Percentiles rank a stretch among this genome's conserved stretches.
Evolutionary conservation across 2,113 vertebrate genomes (phyloP).

Genomic region (Chamaetylas fuelleborni): DNA sequence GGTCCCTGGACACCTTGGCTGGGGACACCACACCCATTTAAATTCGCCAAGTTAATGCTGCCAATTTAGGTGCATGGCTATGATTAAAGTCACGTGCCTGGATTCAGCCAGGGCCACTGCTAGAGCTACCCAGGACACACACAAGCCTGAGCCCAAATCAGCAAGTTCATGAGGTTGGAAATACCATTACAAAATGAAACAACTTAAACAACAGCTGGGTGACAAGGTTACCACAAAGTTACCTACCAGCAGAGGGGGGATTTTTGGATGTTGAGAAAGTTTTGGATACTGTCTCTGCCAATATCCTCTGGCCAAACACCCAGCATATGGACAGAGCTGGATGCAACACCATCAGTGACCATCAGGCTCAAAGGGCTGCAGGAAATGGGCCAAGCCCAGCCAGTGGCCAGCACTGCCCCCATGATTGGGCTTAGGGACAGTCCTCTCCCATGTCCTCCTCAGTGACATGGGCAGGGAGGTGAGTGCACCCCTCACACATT

Average conservation of each 20-base stretch:
- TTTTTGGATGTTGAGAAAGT: not conserved
- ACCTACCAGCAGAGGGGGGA: not conserved
- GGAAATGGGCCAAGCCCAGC: not conserved
- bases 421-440: not conserved
- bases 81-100: not conserved
- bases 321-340: not conserved
- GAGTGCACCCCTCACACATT: accelerated
- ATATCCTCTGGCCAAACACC: not conserved
- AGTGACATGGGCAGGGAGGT: not conserved
- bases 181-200: not conserved
- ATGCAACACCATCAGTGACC: accelerated
- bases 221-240: not conserved
- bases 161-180: not conserved
- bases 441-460: not conserved
- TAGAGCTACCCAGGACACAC: not conserved
- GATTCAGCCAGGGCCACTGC: not conserved
- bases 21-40: not conserved
- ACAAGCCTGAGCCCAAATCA: not conserved
- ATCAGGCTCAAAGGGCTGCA: not conserved
- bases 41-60: not conserved
- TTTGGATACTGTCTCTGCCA: not conserved
- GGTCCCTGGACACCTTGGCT: not conserved
- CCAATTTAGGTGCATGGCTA: not conserved
- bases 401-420: not conserved
- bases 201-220: accelerated